phyloP scores from a whole-genome alignment of 2,888 invertebrate species.

The Cyrtodaria siliqua region DNA sequence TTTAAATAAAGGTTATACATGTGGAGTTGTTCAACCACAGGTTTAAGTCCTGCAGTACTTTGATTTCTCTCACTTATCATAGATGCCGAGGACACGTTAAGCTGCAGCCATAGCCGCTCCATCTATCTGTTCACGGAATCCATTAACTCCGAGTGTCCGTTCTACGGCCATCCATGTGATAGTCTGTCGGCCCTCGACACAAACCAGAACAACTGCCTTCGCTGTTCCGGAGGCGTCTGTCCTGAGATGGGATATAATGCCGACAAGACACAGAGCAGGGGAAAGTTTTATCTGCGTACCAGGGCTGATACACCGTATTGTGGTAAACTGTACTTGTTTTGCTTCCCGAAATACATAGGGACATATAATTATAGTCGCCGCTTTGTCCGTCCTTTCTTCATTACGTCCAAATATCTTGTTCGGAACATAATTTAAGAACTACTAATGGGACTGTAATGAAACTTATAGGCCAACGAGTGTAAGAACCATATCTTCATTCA shows the following conservation, averaged over 20 bases:
- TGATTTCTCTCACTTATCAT: too few relatives aligned
- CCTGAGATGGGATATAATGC: constrained; percentile 67
- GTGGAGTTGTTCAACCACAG: too few relatives aligned
- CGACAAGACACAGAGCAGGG: constrained; percentile 53
- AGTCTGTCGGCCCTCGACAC: constrained; percentile 45
- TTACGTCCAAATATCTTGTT: too few relatives aligned
- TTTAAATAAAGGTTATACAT: too few relatives aligned
- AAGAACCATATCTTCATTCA: too few relatives aligned
- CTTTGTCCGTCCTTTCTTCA: too few relatives aligned
- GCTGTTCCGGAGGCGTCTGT: constrained; percentile 55
- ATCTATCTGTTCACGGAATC: constrained; percentile 69
- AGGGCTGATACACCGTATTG: constrained; percentile 57
- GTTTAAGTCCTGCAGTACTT: too few relatives aligned
- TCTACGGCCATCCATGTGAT: constrained; percentile 64
- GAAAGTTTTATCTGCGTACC: constrained; percentile 70
- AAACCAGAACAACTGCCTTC: constrained; percentile 57
- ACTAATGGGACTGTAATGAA: too few relatives aligned
- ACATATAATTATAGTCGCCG: too few relatives aligned
- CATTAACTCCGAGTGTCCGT: constrained; percentile 64
- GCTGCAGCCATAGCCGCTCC: constrained; percentile 72
- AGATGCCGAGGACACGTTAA: constrained; percentile 63
- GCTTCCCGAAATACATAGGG: too few relatives aligned
- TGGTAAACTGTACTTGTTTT: constrained; percentile 36
- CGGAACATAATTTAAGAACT: too few relatives aligned
- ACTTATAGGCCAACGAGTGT: too few relatives aligned